Percentiles rank a stretch among this genome's conserved stretches.
These are phyloP conservation scores for Drosophila kohkoa DNA, from an alignment of 1,140 invertebrate genomes.

Conservation along the genomic window DNA sequence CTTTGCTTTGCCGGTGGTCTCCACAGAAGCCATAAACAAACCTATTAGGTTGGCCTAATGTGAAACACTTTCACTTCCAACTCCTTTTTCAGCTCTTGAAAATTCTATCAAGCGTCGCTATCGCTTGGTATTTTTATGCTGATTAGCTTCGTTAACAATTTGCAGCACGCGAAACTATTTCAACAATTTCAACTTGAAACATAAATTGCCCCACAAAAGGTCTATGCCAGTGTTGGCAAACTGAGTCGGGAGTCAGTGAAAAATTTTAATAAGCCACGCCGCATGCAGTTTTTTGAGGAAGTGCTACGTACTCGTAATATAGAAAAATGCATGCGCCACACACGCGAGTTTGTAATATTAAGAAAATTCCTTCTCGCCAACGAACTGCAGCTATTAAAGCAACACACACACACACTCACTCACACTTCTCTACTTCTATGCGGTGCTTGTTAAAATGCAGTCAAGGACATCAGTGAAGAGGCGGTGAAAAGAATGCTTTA, in stretches of 20 bases:
- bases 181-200: constrained; percentile 73
- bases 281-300: constrained; percentile 45
- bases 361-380: constrained; percentile 43
- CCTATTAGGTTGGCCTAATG: constrained; percentile 48
- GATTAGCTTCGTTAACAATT: constrained; percentile 80
- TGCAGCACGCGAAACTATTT: constrained; percentile 79
- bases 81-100: background rate
- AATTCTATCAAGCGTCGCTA: constrained; percentile 35
- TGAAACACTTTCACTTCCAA: constrained; percentile 67
- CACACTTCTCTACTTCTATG: constrained; percentile 6
- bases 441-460: constrained; percentile 52
- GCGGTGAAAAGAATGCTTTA: constrained; percentile 46
- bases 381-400: constrained; percentile 45
- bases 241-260: constrained; percentile 28
- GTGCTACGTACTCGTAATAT: constrained; percentile 47
- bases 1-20: background rate
- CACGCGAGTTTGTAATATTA: constrained; percentile 71
- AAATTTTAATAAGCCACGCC: constrained; percentile 68
- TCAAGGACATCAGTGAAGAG: constrained; percentile 65
- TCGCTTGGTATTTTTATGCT: constrained; percentile 69
- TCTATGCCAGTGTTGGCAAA: constrained; percentile 42
- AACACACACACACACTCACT: constrained; percentile 10
- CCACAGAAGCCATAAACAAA: constrained; percentile 41
- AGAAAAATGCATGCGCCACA: constrained; percentile 65
- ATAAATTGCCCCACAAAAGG: constrained; percentile 59